Evolutionary conservation across 2,888 invertebrate genomes (phyloP).

Genomic region (Parnassius orleans): DNA sequence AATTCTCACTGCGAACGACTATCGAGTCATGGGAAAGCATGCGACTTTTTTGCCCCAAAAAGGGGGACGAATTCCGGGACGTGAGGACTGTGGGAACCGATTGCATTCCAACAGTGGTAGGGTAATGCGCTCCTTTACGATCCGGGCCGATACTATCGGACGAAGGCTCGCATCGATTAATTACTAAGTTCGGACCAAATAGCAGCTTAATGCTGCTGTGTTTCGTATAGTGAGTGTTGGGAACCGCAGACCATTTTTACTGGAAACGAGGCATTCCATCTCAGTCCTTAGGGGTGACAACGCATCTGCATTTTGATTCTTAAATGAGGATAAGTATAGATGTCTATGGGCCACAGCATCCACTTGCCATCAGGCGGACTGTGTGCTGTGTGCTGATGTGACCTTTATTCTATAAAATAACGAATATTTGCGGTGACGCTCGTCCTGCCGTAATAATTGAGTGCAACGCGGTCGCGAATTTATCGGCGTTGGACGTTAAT

Average conservation of each 20-base stretch:
- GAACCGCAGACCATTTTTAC: too few species aligned
- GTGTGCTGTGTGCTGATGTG: too few species aligned
- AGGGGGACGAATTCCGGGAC: slow-evolving; percentile 58
- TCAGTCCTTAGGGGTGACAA: too few species aligned
- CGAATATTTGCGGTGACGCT: slow-evolving; percentile 55
- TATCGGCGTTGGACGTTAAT: not conserved
- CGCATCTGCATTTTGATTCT: too few species aligned
- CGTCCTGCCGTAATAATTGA: slow-evolving; percentile 19
- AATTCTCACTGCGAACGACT: slow-evolving; percentile 42
- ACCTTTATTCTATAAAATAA: too few species aligned
- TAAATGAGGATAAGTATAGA: too few species aligned
- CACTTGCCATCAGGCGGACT: too few species aligned
- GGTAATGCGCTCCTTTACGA: slow-evolving; percentile 44
- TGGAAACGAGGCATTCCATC: too few species aligned
- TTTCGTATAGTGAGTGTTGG: too few species aligned
- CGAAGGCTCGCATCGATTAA: slow-evolving; percentile 54
- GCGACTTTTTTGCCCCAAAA: slow-evolving; percentile 67
- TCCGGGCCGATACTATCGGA: slow-evolving; percentile 65
- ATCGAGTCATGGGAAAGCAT: slow-evolving; percentile 71
- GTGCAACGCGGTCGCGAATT: slow-evolving; percentile 10
- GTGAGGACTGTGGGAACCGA: slow-evolving; percentile 77
- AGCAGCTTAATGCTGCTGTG: too few species aligned
- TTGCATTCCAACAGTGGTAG: slow-evolving; percentile 63
- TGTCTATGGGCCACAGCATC: too few species aligned
- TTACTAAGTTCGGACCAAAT: slow-evolving; percentile 49